phyloP scores from a whole-genome alignment of 2,797 vertebrate species.

The Helarctos malayanus region DNA sequence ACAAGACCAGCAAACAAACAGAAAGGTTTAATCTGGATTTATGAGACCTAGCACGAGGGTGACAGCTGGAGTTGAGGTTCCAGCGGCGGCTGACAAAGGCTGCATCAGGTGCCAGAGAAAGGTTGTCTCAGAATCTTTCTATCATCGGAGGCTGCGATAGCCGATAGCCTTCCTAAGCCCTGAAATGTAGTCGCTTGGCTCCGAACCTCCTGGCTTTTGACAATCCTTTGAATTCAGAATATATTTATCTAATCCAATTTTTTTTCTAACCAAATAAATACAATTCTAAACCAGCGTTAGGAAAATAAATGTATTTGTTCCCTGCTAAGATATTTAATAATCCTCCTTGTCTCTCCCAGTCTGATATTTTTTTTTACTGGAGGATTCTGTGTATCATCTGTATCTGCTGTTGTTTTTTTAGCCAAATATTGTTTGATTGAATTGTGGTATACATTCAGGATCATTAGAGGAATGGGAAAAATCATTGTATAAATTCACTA shows the following conservation, averaged over 20 bases:
- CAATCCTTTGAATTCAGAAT: conserved; percentile 26
- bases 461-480: conserved; percentile 12
- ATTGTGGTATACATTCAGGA: not conserved
- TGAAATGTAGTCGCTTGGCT: not conserved
- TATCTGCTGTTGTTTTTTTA: conserved; percentile 66
- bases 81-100: not conserved
- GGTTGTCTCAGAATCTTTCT: conserved; percentile 57
- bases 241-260: conserved; percentile 30
- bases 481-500: conserved; percentile 59
- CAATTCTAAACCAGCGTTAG: conserved; percentile 36
- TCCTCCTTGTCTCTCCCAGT: not conserved
- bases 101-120: not conserved
- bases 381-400: conserved; percentile 41
- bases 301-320: conserved; percentile 46
- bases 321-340: conserved; percentile 53
- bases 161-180: not conserved
- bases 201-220: not conserved
- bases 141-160: not conserved
- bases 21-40: conserved; percentile 70
- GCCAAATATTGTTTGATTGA: conserved; percentile 23
- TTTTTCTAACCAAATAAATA: conserved; percentile 56
- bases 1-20: conserved; percentile 57
- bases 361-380: conserved; percentile 45
- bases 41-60: conserved; percentile 65
- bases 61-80: conserved; percentile 56